Base-by-base conservation (phyloP, 2,113 vertebrate genomes). In the Pseudolaguvia tuberculata region DNA sequence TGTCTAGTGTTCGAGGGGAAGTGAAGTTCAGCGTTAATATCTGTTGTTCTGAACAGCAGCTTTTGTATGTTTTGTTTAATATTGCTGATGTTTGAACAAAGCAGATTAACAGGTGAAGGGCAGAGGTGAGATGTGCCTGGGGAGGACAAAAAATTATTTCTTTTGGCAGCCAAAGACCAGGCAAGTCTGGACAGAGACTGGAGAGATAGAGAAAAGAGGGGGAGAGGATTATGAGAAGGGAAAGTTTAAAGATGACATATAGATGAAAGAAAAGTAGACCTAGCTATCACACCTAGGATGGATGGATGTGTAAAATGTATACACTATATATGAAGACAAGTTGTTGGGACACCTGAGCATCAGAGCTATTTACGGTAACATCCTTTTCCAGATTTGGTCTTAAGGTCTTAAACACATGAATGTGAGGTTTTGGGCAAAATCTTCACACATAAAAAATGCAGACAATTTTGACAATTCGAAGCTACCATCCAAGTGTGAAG, bases 51-150 rank as follows among this genome's bases (percentile, higher is more conserved):
- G 75, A 62, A 65, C 25, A 69, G 63, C 56, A 58, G 35, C 58
- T 39, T 81, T 75, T 73, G 77, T 82, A 62, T 82, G 75, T 82
- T 35, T 82, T 72, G 81, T 82, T 4, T 75, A 80, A 75, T 75
- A 61, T 76, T 73, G 72, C 75, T 52, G 53, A 70, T 80, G 76
- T 84, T 83, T 80, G 78, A 69, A 73, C 45, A 73, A 69, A 67
- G 79, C 61, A 67, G 70, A 73, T 80, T 78, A 80, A 76, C 50
- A 79, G 65, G 67, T 21, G 53, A 59, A 39, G 45, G 75, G 63
- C 57, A 53, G 73, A 68, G 61, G 63, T 63, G 59, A 72, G 45
- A 66, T 75, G 47, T 35, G 25, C 63, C 47, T 71, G 11, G 53
- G 55, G 51, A 78, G 69, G 39, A 78, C 59, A 48, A 68, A 80